phyloP scores from a whole-genome alignment of 2,797 vertebrate genomes.

The Clarias fuscus region DNA sequence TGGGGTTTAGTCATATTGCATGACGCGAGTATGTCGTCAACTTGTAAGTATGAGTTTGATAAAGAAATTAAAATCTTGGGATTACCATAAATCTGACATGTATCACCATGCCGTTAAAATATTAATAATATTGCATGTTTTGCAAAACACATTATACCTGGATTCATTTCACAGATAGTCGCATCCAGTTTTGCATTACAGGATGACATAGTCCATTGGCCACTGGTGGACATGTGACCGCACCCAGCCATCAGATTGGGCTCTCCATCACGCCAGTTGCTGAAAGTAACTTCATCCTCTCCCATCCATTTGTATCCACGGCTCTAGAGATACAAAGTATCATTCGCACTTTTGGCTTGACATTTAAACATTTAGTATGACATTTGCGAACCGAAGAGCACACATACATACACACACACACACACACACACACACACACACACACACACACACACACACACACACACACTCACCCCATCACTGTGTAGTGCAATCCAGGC shows the following conservation, averaged over 20 bases:
- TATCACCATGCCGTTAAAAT: neutral
- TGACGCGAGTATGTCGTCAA: neutral
- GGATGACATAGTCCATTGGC: slow-evolving; percentile 82
- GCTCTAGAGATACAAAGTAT: slow-evolving; percentile 70
- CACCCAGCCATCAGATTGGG: slow-evolving; percentile 83
- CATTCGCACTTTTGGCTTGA: slow-evolving; percentile 27
- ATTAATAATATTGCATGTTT: neutral
- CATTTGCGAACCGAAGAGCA: slow-evolving; percentile 19
- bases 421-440: slow-evolving; percentile 66
- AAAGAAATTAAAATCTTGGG: neutral
- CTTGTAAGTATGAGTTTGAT: neutral
- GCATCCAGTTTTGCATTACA: slow-evolving; percentile 85
- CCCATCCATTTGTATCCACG: slow-evolving; percentile 85
- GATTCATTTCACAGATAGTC: slow-evolving; percentile 82
- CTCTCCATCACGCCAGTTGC: slow-evolving; percentile 86
- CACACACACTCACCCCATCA: slow-evolving; percentile 76
- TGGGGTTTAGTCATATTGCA: neutral
- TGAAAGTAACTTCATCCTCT: slow-evolving; percentile 78
- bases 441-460: slow-evolving; percentile 1
- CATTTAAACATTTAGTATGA: slow-evolving; percentile 11
- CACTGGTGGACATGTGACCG: slow-evolving; percentile 82
- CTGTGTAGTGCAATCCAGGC: slow-evolving; percentile 91
- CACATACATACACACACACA: neutral
- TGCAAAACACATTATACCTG: slow-evolving; percentile 69
- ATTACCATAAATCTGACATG: neutral